Evolutionary conservation across 1,140 invertebrate species (phyloP).

Genomic region (Leptinotarsa lineolata): DNA sequence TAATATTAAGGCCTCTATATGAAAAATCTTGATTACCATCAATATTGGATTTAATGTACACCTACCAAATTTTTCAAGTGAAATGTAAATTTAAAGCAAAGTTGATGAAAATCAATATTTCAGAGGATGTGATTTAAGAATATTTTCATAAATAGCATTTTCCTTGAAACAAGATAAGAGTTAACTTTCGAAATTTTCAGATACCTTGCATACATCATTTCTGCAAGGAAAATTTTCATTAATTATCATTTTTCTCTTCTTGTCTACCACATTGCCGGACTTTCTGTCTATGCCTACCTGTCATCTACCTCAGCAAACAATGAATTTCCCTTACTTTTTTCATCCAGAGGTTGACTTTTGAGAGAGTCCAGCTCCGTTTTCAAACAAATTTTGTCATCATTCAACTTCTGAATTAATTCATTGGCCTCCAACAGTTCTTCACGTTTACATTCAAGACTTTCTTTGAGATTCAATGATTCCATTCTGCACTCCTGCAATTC

Average conservation of each 20-base stretch:
- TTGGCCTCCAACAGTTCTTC: conserved; percentile 40
- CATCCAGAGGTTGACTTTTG: conserved; percentile 42
- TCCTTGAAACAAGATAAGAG: too few species aligned
- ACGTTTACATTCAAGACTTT: conserved; percentile 36
- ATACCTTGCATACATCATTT: too few species aligned
- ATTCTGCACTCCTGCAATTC: conserved; percentile 25
- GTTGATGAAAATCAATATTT: not conserved
- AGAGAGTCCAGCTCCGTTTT: conserved; percentile 41
- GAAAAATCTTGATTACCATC: too few species aligned
- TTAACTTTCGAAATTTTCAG: too few species aligned
- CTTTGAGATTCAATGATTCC: conserved; percentile 34
- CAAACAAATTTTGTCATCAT: conserved; percentile 40
- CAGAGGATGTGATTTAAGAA: not conserved
- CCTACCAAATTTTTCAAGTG: not conserved
- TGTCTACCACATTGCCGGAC: too few species aligned
- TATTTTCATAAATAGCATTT: not conserved
- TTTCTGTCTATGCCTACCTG: conserved; percentile 30
- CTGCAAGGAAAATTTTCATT: too few species aligned
- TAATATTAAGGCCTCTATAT: too few species aligned
- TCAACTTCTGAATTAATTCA: conserved; percentile 35
- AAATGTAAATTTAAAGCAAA: not conserved
- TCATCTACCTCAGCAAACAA: conserved; percentile 51
- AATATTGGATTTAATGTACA: too few species aligned
- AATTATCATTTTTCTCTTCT: too few species aligned
- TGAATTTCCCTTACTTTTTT: conserved; percentile 46